Percentiles rank a stretch among this genome's conserved stretches.
phyloP scores from a whole-genome alignment of 2,113 vertebrate species.

The Oophaga pumilio region DNA sequence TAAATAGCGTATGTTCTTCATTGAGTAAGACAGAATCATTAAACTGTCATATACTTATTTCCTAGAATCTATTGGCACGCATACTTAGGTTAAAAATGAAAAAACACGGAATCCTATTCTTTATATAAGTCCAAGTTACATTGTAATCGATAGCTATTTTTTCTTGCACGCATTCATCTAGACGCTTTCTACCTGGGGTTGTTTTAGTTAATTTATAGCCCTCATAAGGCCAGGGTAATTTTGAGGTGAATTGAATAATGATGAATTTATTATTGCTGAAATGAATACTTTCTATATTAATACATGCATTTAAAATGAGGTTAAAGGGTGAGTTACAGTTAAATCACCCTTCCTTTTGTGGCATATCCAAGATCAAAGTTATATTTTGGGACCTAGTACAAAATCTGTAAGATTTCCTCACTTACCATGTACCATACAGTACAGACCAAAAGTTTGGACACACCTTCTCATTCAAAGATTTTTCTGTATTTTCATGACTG shows the following conservation, averaged over 20 bases:
- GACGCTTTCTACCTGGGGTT: neutral
- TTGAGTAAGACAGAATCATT: neutral
- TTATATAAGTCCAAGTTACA: neutral
- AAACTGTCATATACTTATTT: constrained; percentile 2
- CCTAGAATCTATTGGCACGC: neutral
- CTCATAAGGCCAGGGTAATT: neutral
- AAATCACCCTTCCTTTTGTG: neutral
- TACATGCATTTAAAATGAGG: neutral
- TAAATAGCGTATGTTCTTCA: neutral
- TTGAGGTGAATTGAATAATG: neutral
- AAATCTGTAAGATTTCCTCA: neutral
- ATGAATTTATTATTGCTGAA: neutral
- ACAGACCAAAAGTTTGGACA: too few species aligned
- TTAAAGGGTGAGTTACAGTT: neutral
- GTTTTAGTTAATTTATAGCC: neutral
- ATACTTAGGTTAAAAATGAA: neutral
- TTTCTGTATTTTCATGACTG: too few species aligned
- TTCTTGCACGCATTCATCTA: neutral
- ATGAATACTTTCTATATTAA: neutral
- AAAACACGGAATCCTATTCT: neutral
- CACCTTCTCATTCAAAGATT: too few species aligned
- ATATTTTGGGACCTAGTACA: neutral
- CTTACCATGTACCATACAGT: too few species aligned
- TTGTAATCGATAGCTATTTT: neutral
- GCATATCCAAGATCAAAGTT: neutral